These are phyloP conservation scores for Kuschelorhynchus macadamiae DNA, from an alignment of 2,888 invertebrate species.

Conservation along the genomic window DNA sequence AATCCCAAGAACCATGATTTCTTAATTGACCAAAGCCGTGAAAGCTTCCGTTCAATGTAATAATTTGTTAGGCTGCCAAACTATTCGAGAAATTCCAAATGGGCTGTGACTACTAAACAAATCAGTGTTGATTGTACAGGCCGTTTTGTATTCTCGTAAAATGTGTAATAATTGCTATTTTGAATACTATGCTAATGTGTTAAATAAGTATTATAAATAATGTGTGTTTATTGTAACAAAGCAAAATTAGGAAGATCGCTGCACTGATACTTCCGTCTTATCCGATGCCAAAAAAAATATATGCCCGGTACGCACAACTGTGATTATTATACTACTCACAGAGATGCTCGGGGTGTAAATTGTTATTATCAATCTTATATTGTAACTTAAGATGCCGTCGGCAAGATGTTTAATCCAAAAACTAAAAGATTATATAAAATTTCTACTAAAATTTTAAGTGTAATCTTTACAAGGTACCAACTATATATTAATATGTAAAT, in stretches of 20 bases:
- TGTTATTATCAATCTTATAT: constrained; percentile 30
- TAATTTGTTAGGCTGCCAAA: constrained; percentile 40
- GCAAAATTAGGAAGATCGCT: constrained; percentile 30
- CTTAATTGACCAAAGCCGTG: too few relatives aligned
- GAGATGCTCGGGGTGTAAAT: constrained; percentile 55
- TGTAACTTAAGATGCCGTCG: constrained; percentile 35
- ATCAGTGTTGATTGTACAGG: constrained; percentile 80
- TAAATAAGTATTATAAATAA: constrained; percentile 58
- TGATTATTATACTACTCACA: constrained; percentile 66
- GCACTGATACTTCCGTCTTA: constrained; percentile 52
- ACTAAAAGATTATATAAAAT: constrained; percentile 66
- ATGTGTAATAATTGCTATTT: constrained; percentile 65
- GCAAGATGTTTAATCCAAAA: constrained; percentile 64
- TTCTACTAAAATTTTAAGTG: constrained; percentile 68
- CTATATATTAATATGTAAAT: constrained; percentile 69
- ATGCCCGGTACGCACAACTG: constrained; percentile 62
- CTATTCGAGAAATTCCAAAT: constrained; percentile 79
- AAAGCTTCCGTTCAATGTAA: too few relatives aligned
- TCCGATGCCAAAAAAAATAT: constrained; percentile 63
- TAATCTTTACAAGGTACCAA: constrained; percentile 78
- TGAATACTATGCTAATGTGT: constrained; percentile 65
- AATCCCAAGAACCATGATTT: too few relatives aligned
- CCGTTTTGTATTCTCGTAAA: constrained; percentile 75
- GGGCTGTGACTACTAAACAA: constrained; percentile 82
- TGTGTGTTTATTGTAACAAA: constrained; percentile 60